These are phyloP conservation scores for Lampris incognitus DNA, from an alignment of 2,113 vertebrate genomes.

Conservation along the genomic window DNA sequence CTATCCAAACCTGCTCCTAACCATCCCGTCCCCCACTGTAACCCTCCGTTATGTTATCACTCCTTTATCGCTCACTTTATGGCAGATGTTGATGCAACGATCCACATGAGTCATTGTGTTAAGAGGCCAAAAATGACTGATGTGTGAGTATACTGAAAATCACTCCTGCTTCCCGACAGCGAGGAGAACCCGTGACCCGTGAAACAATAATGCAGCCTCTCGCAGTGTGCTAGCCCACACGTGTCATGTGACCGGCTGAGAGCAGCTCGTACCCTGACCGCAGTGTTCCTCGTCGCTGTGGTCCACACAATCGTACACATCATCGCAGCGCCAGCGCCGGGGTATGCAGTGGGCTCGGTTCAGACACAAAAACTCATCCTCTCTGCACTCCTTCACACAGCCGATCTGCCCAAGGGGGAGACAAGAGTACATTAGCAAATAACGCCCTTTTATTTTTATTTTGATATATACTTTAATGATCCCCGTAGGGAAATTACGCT, in stretches of 20 bases:
- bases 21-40: background rate
- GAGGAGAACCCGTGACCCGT: background rate
- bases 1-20: background rate
- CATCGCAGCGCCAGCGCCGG: conserved; percentile 94
- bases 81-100: too few relatives aligned
- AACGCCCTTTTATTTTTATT: background rate
- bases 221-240: background rate
- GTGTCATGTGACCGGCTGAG: background rate
- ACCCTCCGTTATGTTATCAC: too few relatives aligned
- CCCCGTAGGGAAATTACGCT: too few relatives aligned
- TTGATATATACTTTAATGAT: too few relatives aligned
- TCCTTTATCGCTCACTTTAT: too few relatives aligned
- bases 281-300: conserved; percentile 96
- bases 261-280: conserved; percentile 67
- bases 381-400: conserved; percentile 93
- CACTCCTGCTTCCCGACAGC: background rate
- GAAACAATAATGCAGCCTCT: background rate
- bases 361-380: conserved; percentile 92
- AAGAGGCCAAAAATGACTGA: too few relatives aligned
- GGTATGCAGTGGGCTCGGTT: conserved; percentile 96
- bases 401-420: conserved; percentile 83
- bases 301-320: conserved; percentile 93
- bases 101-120: too few relatives aligned
- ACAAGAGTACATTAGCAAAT: conserved; percentile 12
- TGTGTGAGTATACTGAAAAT: background rate